Percentiles rank a stretch among this genome's conserved stretches.
Evolutionary conservation across 1,140 invertebrate species (phyloP).

Genomic region (Diabrotica undecimpunctata): DNA sequence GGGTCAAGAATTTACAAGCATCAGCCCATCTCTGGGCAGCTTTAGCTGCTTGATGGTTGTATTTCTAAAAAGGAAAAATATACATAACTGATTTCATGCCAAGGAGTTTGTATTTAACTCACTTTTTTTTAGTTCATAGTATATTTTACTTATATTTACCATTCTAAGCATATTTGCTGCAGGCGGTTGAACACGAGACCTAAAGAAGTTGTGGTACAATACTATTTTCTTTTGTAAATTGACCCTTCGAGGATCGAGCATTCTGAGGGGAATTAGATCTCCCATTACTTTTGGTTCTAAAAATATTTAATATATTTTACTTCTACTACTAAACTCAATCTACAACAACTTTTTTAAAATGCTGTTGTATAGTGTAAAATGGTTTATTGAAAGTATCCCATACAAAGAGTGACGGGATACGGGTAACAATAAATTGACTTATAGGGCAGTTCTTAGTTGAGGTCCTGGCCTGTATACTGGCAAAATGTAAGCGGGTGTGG

Average conservation of each 20-base stretch:
- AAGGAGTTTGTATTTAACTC: background rate
- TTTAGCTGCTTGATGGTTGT: conserved; percentile 65
- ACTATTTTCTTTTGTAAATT: conserved; percentile 69
- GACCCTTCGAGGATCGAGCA: conserved; percentile 55
- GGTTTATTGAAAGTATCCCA: too few relatives aligned
- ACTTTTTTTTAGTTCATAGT: background rate
- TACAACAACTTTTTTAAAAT: too few relatives aligned
- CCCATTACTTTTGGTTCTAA: conserved; percentile 47
- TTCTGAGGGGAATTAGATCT: conserved; percentile 58
- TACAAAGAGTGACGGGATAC: too few relatives aligned
- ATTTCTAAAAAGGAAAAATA: conserved; percentile 56
- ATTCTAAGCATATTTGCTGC: conserved; percentile 79
- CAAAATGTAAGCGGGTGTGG: too few relatives aligned
- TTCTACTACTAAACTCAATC: too few relatives aligned
- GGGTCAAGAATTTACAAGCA: conserved; percentile 63
- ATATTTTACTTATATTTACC: conserved; percentile 52
- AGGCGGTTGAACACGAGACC: conserved; percentile 66
- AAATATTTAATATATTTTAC: conserved; percentile 15
- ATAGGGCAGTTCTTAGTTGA: too few relatives aligned
- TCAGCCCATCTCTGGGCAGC: conserved; percentile 74
- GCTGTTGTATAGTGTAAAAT: too few relatives aligned
- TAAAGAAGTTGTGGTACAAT: conserved; percentile 73
- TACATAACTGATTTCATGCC: background rate
- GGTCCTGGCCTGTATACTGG: too few relatives aligned
- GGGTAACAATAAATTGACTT: too few relatives aligned